Evolutionary conservation across 1,140 invertebrate genomes (phyloP).

Genomic region (Drosophila dunni): DNA sequence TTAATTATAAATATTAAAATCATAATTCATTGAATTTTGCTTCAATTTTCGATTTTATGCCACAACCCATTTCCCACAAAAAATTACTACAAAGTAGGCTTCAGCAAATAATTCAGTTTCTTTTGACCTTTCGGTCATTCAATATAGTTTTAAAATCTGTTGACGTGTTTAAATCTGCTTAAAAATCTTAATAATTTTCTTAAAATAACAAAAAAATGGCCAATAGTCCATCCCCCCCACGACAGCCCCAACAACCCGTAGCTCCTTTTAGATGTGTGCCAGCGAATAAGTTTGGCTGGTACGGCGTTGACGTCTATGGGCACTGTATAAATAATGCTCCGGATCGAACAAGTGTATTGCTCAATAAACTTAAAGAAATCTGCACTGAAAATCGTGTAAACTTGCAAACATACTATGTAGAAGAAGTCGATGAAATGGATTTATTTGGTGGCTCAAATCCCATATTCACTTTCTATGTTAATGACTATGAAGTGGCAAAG

Average conservation of each 20-base stretch:
- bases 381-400: neutral
- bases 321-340: neutral
- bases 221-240: neutral
- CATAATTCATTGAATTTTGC: no score
- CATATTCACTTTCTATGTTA: constrained; percentile 2
- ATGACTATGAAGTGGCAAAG: neutral
- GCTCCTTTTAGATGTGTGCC: neutral
- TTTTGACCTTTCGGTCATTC: neutral
- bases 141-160: neutral
- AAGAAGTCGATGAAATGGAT: neutral
- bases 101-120: no score
- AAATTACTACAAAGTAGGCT: neutral
- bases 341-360: neutral
- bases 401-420: neutral
- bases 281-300: neutral
- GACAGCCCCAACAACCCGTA: neutral
- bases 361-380: neutral
- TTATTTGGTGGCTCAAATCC: neutral
- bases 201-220: neutral
- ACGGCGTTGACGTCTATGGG: neutral
- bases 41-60: no score
- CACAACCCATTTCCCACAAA: no score
- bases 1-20: no score
- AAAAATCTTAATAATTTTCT: neutral
- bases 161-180: neutral